Evolutionary conservation across 2,888 invertebrate genomes (phyloP), one percentile per base, ranked within the genome.

Genomic region (Sinodicranocentrus sp.): DNA sequence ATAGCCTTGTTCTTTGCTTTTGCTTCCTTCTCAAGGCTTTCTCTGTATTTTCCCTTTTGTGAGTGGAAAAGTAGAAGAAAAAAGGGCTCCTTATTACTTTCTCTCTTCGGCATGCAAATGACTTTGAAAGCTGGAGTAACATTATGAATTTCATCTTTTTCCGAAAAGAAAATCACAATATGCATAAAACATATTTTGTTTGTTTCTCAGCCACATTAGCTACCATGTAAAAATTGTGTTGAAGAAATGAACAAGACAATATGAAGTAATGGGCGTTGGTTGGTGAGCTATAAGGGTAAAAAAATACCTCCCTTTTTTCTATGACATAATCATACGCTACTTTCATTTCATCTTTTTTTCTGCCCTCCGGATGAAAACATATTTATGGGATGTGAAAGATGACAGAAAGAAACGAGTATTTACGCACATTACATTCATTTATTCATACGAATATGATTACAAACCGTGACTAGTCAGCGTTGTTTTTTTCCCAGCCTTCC

Each of bases 291-390:
- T 3, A 33, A 10, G 10, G 33, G 33, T 6, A 33, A 33, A 33
- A 33, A 10, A 33, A 33, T 33, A 10, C 33, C 33, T 33, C 33
- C 33, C 33, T 57, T 19, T 57, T 57, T 57, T 57, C 10, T 6
- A 57, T 57, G 57, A 57, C 57, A 57, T 57, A 57, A 57, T 57
- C 57, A 57, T 57, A 57, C n/a, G 57, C 6, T 21, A 57, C 21
- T 57, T 57, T 21, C 19, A 57, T 57, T 57, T 63, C 63, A 63
- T 10, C 8, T 63, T 28, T 25, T 70, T 26, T n/a, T 28, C 17
- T 71, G 78, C n/a, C 78, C 52, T 48, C 15, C 25, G 78, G 78
- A 78, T 48, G 67, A 54, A 71, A 78, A 33, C 57, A 68, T 77
- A 59, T 28, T 77, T 68, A 54, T 76, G 59, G 28, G 63, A 77